Base-by-base conservation (phyloP, 92 coral and sea anemone species). In the Galaxea fascicularis region DNA sequence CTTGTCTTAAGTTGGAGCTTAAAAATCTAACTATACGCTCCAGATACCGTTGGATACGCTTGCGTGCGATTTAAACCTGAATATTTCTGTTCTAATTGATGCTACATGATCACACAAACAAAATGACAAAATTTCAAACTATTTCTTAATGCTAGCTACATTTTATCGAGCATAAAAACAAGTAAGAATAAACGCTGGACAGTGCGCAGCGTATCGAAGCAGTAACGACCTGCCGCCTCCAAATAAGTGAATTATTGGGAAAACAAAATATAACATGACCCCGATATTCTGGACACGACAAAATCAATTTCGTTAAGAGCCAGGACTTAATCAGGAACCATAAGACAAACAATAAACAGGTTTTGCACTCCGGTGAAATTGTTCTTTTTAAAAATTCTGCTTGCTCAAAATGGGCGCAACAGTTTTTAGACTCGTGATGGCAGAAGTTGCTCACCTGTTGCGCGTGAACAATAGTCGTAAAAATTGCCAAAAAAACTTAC, bases 91-190 rank as follows among this genome's bases (percentile, higher is more conserved):
- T 76, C 68, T 56, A 54, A 57, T 57, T 63, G 54, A n/a, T 31
- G 63, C 31, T 22, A 59, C 28, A 30, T 41, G 22, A 76, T 31
- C 68, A 76, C 68, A 35, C 35, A 74, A 71, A 28, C 77, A 68
- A 68, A 68, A 41, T 26, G 63, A 73, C 63, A 27, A 28, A 25
- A 53, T 51, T 63, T 27, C 77, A 35, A 44, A 15, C 51, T 57
- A 75, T 35, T 57, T 62, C 25, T 66, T 6, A 51, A 47, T 18
- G 47, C 63, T 79, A 79, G 75, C 74, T 79, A 65, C 47, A 79
- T n/a, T 67, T 30, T 28, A 52, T 24, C 65, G 62, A 12, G 26
- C 52, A 65, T 25, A 41, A 59, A 78, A 62, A 53, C 26, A 26
- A 67, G 60, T 44, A 17, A 46, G 74, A 31, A 49, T 47, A 65